Evolutionary conservation across 2,113 vertebrate genomes (phyloP).

Genomic region (Tor tambroides): DNA sequence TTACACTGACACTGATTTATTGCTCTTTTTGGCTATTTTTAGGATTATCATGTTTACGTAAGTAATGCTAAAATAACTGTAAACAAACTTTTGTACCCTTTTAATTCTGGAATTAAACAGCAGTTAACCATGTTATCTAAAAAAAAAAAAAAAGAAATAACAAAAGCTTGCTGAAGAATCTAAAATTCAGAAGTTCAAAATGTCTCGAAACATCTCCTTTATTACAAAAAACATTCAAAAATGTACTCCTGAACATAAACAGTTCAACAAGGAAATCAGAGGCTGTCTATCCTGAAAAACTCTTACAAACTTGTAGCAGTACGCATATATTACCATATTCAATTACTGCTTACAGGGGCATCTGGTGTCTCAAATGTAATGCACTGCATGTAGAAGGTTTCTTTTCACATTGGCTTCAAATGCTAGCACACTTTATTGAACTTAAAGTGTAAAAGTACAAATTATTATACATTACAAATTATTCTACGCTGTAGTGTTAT

Average conservation of each 20-base stretch:
- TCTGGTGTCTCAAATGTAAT: background rate
- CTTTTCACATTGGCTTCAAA: constrained; percentile 3
- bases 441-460: background rate
- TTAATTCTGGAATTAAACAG: background rate
- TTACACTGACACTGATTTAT: background rate
- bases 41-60: background rate
- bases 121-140: background rate
- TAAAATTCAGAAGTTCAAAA: background rate
- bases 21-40: background rate
- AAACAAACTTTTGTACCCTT: background rate
- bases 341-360: too few relatives aligned
- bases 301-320: background rate
- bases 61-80: background rate
- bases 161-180: background rate
- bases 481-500: too few relatives aligned
- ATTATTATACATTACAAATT: background rate
- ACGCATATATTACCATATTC: background rate
- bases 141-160: background rate
- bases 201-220: background rate
- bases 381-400: background rate
- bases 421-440: background rate
- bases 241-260: background rate
- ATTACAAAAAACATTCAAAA: background rate
- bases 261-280: background rate
- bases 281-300: too few relatives aligned